Conservation (phyloP, 2,888 invertebrate genomes). For the Lutraria lutraria region DNA sequence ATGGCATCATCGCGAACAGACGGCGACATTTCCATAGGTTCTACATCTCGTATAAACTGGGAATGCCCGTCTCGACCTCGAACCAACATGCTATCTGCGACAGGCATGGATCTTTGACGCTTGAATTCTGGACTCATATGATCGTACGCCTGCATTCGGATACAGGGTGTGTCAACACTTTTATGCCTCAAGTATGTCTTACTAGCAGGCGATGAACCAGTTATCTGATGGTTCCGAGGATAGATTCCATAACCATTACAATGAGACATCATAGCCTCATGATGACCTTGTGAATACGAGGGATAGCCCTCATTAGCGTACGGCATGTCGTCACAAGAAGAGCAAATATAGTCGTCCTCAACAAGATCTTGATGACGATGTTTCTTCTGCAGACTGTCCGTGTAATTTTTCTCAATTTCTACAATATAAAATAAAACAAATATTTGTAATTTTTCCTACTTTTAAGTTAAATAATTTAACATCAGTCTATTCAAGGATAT, state of each 20-base stretch:
- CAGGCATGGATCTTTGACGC: constrained; percentile 59
- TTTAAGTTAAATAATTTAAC: too few relatives aligned
- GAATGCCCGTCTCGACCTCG: constrained; percentile 63
- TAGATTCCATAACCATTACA: constrained; percentile 45
- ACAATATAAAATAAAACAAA: not conserved
- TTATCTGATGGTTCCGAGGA: constrained; percentile 36
- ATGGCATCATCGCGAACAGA: constrained; percentile 66
- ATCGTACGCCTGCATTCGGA: constrained; percentile 45
- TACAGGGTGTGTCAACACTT: constrained; percentile 49
- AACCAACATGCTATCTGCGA: constrained; percentile 63
- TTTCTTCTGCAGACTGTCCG: constrained; percentile 53
- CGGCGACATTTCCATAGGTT: constrained; percentile 66
- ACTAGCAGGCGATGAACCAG: constrained; percentile 17
- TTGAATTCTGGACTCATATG: constrained; percentile 65
- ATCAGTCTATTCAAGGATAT: too few relatives aligned
- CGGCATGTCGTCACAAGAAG: constrained; percentile 51
- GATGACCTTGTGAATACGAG: constrained; percentile 26
- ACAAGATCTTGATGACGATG: constrained; percentile 55
- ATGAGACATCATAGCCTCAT: constrained; percentile 37
- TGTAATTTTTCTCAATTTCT: constrained; percentile 64
- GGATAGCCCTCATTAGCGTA: constrained; percentile 29
- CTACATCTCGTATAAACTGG: constrained; percentile 60
- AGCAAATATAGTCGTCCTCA: constrained; percentile 56
- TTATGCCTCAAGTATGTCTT: constrained; percentile 62
- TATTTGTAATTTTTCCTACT: not conserved